Evolutionary conservation across 2,113 vertebrate species (phyloP).

Genomic region (Seriola dumerili): DNA sequence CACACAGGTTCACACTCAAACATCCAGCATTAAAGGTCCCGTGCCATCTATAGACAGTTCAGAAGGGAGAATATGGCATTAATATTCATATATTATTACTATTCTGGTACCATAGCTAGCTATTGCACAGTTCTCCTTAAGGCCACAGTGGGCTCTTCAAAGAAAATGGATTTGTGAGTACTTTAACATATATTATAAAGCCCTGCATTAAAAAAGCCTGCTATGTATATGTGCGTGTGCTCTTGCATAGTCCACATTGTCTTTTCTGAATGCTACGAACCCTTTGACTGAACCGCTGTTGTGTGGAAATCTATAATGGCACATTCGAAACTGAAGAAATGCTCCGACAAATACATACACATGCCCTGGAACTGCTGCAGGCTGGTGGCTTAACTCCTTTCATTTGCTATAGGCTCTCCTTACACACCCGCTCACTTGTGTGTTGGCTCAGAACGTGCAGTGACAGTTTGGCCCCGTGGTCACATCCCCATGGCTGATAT

Average conservation of each 20-base stretch:
- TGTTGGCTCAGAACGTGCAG: conserved; percentile 46
- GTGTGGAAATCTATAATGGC: conserved; percentile 51
- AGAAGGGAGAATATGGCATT: conserved; percentile 59
- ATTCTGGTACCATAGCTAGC: conserved; percentile 62
- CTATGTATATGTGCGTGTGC: conserved; percentile 1
- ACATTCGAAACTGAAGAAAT: conserved; percentile 32
- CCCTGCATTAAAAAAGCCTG: conserved; percentile 43
- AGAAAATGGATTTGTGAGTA: conserved; percentile 67
- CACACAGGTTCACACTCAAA: conserved; percentile 20
- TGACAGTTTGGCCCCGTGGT: conserved; percentile 65
- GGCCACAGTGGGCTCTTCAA: conserved; percentile 74
- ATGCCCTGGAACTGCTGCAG: conserved; percentile 36
- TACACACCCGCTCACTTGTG: conserved; percentile 51
- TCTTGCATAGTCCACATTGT: conserved; percentile 40
- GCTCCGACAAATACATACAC: conserved; percentile 7
- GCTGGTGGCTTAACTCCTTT: conserved; percentile 61
- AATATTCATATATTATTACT: conserved; percentile 75
- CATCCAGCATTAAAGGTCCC: conserved; percentile 57
- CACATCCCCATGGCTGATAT: conserved; percentile 61
- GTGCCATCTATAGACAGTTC: conserved; percentile 56
- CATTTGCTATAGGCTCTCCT: conserved; percentile 53
- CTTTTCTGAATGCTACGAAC: conserved; percentile 53
- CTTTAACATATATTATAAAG: conserved; percentile 70
- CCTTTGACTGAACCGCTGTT: conserved; percentile 39
- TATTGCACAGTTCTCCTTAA: conserved; percentile 61